Evolutionary conservation across 2,888 invertebrate species (phyloP).

Genomic region (Atrina japonica): DNA sequence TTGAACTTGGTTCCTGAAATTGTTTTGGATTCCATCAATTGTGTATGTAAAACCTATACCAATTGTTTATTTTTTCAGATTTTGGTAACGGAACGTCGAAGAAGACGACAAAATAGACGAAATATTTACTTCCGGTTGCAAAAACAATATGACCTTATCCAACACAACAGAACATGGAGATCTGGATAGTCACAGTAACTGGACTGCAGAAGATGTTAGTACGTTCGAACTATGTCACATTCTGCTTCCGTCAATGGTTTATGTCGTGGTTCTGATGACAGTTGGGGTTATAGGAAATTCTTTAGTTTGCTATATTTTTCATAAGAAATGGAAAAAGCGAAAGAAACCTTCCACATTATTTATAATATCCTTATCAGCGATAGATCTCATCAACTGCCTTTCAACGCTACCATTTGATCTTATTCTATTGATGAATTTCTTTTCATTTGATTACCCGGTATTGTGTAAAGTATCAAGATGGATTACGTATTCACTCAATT

Average conservation of each 20-base stretch:
- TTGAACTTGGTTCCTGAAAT: too few relatives aligned
- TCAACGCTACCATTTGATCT: constrained; percentile 16
- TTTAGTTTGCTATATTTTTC: constrained; percentile 8
- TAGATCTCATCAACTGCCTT: constrained; percentile 10
- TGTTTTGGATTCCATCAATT: too few relatives aligned
- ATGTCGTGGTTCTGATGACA: constrained; percentile 2
- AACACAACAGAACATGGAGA: too few relatives aligned
- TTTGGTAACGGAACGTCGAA: too few relatives aligned
- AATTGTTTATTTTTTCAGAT: too few relatives aligned
- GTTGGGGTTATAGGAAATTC: constrained; percentile 15
- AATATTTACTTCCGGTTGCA: too few relatives aligned
- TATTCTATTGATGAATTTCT: neutral
- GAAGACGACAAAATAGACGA: too few relatives aligned
- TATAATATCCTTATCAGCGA: neutral
- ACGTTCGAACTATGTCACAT: too few relatives aligned
- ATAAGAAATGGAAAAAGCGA: constrained; percentile 18
- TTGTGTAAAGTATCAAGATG: constrained; percentile 13
- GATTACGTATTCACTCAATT: constrained; percentile 11
- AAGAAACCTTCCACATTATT: constrained; percentile 17
- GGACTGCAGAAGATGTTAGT: too few relatives aligned
- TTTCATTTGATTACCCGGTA: constrained; percentile 20
- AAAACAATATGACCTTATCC: too few relatives aligned
- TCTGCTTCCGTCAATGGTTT: constrained; percentile 8
- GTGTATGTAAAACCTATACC: too few relatives aligned
- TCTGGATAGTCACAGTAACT: too few relatives aligned